Evolutionary conservation across 35 echinoderm and acorn worm genomes (phyloP).

Genomic region (Lytechinus pictus): DNA sequence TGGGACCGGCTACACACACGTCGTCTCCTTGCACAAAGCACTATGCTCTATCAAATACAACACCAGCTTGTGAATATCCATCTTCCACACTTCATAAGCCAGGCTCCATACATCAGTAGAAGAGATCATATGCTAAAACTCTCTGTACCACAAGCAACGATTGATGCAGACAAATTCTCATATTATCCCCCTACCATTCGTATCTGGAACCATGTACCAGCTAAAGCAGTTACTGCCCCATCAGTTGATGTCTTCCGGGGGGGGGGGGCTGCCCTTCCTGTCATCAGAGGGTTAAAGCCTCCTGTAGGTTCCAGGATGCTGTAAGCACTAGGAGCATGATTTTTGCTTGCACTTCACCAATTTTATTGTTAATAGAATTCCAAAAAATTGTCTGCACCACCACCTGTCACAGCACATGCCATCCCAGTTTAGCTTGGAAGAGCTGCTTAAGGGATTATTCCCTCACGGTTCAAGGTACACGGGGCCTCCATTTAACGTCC

Average conservation of each 20-base stretch:
- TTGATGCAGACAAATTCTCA: background rate
- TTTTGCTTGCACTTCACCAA: too few species aligned
- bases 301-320: too few species aligned
- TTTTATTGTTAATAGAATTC: too few species aligned
- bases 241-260: constrained; percentile 22
- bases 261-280: too few species aligned
- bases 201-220: background rate
- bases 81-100: constrained; percentile 28
- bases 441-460: too few species aligned
- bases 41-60: constrained; percentile 33
- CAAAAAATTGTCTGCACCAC: too few species aligned
- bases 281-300: too few species aligned
- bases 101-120: constrained; percentile 39
- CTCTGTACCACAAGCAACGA: background rate
- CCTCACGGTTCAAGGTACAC: too few species aligned
- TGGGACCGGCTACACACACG: constrained; percentile 47
- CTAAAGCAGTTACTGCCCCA: background rate
- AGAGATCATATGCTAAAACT: constrained; percentile 29
- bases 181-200: constrained; percentile 38
- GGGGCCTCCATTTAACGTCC: too few species aligned
- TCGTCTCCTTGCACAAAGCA: constrained; percentile 14
- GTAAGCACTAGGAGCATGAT: too few species aligned
- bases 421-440: too few species aligned
- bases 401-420: too few species aligned
- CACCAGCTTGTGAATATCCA: background rate